A percentile compares a stretch with the other conserved stretches of the same genome.
phyloP scores from a whole-genome alignment of 1,140 invertebrate genomes.

The Drosophila subpulchrella region DNA sequence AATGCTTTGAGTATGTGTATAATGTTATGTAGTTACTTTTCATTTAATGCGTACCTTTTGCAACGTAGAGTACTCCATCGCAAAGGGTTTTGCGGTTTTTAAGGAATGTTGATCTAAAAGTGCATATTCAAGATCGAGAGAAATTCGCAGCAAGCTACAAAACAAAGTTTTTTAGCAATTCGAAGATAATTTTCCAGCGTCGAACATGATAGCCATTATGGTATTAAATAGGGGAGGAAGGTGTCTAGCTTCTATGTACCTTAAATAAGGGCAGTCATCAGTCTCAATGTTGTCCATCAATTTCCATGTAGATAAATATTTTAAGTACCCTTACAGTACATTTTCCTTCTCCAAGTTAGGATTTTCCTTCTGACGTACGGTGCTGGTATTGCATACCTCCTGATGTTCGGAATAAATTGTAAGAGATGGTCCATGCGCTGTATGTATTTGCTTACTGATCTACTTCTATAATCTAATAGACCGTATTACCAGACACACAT shows the following conservation, averaged over 20 bases:
- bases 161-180: not conserved
- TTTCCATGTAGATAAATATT: not conserved
- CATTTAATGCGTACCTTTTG: constrained; percentile 17
- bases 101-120: constrained; percentile 14
- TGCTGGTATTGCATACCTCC: not conserved
- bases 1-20: not conserved
- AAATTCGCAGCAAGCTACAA: not conserved
- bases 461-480: not conserved
- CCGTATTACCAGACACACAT: not conserved
- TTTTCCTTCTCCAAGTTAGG: not conserved
- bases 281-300: not conserved
- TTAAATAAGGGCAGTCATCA: not conserved
- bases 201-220: not conserved
- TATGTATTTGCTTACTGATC: not conserved
- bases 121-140: constrained; percentile 1
- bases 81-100: not conserved
- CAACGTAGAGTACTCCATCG: not conserved
- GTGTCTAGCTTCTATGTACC: not conserved
- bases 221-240: not conserved
- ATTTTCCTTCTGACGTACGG: not conserved
- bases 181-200: not conserved
- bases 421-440: not conserved
- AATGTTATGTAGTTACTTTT: not conserved
- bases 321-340: no score
- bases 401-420: no score